Conservation (phyloP, 2,797 vertebrate genomes). For the Eulemur rubriventer region DNA sequence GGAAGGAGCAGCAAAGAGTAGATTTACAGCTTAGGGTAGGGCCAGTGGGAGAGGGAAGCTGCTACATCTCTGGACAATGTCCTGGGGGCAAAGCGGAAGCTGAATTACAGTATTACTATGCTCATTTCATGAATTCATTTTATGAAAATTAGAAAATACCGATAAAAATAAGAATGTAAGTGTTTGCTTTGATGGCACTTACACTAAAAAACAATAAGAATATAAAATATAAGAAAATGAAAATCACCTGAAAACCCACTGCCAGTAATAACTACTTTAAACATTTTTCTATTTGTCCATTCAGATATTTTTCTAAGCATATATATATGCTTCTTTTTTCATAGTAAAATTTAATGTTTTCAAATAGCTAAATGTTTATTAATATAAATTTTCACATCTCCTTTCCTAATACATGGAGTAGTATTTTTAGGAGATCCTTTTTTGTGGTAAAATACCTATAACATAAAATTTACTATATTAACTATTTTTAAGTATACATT, state of each 20-base stretch:
- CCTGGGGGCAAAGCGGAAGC: background rate
- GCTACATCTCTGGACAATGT: background rate
- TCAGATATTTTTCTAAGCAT: background rate
- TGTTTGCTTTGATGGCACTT: background rate
- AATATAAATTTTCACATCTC: background rate
- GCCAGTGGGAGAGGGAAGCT: background rate
- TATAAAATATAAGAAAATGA: background rate
- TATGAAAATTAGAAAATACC: slow-evolving; percentile 12
- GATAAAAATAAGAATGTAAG: background rate
- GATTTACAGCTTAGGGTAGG: background rate
- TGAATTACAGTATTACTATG: background rate
- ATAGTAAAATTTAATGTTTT: background rate
- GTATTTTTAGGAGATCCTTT: background rate
- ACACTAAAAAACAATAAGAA: background rate
- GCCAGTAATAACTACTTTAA: background rate
- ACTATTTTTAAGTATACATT: background rate
- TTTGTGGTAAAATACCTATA: background rate
- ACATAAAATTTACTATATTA: background rate
- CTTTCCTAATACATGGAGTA: background rate
- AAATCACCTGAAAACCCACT: background rate
- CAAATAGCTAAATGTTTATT: slow-evolving; percentile 5
- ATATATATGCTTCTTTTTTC: background rate
- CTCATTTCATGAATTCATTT: background rate
- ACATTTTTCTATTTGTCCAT: slow-evolving; percentile 4
- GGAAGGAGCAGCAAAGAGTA: background rate